These are phyloP conservation scores for Poeciliopsis retropinna DNA, from an alignment of 2,113 vertebrate species.

Conservation along the genomic window DNA sequence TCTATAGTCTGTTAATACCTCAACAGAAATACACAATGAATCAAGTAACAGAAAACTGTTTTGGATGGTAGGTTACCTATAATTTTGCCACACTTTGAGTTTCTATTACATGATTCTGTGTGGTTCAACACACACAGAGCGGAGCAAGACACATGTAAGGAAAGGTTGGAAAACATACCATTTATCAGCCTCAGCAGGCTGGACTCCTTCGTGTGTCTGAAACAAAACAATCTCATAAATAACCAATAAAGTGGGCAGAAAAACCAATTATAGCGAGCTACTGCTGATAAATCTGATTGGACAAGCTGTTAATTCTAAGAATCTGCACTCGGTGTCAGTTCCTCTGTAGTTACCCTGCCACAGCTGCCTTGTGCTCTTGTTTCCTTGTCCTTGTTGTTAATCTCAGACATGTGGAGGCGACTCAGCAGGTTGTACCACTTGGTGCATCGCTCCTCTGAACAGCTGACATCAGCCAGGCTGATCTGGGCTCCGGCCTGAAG, in stretches of 20 bases:
- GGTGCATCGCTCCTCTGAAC: slow-evolving; percentile 84
- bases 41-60: too few species aligned
- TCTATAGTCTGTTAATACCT: too few species aligned
- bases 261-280: not conserved
- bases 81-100: too few species aligned
- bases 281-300: not conserved
- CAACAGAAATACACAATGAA: too few species aligned
- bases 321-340: not conserved
- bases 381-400: slow-evolving; percentile 76
- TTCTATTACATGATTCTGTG: not conserved
- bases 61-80: too few species aligned
- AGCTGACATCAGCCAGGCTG: slow-evolving; percentile 90
- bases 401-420: slow-evolving; percentile 83
- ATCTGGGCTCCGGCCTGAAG: slow-evolving; percentile 92
- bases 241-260: not conserved
- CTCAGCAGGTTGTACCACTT: slow-evolving; percentile 96
- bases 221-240: slow-evolving; percentile 14
- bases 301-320: too few species aligned
- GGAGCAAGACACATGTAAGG: not conserved
- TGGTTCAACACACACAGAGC: not conserved
- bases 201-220: slow-evolving; percentile 81
- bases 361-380: not conserved
- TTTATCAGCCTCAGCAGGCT: slow-evolving; percentile 70
- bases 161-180: slow-evolving; percentile 78
- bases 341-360: slow-evolving; percentile 24